Percentiles rank a stretch among this genome's conserved stretches.
Evolutionary conservation across 2,888 invertebrate genomes (phyloP).

Genomic region (Antheraea assamensis): DNA sequence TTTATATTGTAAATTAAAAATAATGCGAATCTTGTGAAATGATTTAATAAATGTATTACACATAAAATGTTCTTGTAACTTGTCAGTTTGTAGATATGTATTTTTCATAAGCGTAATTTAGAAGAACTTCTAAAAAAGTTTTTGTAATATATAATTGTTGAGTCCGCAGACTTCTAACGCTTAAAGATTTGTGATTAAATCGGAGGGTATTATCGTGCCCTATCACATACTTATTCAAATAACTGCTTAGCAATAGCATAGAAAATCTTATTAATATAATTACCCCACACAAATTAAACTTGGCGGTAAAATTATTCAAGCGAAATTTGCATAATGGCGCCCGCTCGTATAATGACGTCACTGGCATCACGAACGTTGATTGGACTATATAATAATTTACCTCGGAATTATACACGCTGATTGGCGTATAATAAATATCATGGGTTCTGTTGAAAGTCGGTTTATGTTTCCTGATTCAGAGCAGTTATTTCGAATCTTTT

Average conservation of each 20-base stretch:
- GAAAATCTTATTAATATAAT: background rate
- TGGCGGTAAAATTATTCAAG: background rate
- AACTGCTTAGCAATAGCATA: background rate
- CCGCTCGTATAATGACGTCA: constrained; percentile 40
- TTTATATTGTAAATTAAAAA: too few species aligned
- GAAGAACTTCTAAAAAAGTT: too few species aligned
- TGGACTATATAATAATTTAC: constrained; percentile 9
- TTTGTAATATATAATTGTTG: too few species aligned
- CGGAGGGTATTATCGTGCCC: too few species aligned
- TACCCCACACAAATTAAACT: background rate
- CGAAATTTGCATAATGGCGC: constrained; percentile 25
- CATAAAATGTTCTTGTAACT: too few species aligned
- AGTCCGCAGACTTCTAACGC: too few species aligned
- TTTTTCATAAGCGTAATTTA: too few species aligned
- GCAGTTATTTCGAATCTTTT: background rate
- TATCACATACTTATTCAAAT: too few species aligned
- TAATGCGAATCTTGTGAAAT: too few species aligned
- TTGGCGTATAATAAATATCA: background rate
- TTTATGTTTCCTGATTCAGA: background rate
- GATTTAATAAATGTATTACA: too few species aligned
- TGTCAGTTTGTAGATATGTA: too few species aligned
- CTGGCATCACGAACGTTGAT: constrained; percentile 23
- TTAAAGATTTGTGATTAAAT: too few species aligned
- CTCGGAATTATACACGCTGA: background rate
- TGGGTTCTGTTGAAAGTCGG: background rate